phyloP scores from a whole-genome alignment of 2,113 vertebrate species.

The Dasypus novemcinctus region DNA sequence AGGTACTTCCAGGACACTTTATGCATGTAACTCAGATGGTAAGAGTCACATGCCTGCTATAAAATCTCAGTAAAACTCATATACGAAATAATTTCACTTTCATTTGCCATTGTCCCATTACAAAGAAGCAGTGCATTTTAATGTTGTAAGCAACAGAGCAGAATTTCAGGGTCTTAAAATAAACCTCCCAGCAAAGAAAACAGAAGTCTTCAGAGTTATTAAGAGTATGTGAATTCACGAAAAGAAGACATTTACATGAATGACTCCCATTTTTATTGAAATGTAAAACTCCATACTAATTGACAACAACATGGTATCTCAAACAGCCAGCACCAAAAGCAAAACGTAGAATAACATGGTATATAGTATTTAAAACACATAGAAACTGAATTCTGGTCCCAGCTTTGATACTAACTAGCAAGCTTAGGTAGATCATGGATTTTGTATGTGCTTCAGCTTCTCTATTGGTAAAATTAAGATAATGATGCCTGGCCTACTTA shows the following conservation, averaged over 20 bases:
- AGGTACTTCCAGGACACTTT: not conserved
- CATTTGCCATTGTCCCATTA: constrained; percentile 10
- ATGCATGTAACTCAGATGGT: not conserved
- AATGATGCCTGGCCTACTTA: not conserved
- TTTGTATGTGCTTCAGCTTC: not conserved
- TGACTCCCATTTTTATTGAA: constrained; percentile 9
- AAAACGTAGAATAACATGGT: constrained; percentile 15
- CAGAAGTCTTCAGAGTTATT: not conserved
- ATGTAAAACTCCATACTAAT: constrained; percentile 28
- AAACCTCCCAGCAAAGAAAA: constrained; percentile 30
- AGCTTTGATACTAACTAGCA: not conserved
- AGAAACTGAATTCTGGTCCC: not conserved
- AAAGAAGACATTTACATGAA: constrained; percentile 9
- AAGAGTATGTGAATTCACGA: constrained; percentile 8
- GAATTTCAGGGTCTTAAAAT: constrained; percentile 29
- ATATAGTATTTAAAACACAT: constrained; percentile 1
- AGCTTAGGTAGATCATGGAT: not conserved
- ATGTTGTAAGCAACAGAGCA: not conserved
- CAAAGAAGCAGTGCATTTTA: not conserved
- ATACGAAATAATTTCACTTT: not conserved
- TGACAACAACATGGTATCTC: constrained; percentile 18
- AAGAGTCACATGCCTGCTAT: not conserved
- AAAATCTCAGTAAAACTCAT: not conserved
- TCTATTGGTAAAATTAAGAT: constrained; percentile 18
- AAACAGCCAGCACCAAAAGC: constrained; percentile 46